Evolutionary conservation across 2,797 vertebrate genomes (phyloP).

Genomic region (Vespertilio murinus): DNA sequence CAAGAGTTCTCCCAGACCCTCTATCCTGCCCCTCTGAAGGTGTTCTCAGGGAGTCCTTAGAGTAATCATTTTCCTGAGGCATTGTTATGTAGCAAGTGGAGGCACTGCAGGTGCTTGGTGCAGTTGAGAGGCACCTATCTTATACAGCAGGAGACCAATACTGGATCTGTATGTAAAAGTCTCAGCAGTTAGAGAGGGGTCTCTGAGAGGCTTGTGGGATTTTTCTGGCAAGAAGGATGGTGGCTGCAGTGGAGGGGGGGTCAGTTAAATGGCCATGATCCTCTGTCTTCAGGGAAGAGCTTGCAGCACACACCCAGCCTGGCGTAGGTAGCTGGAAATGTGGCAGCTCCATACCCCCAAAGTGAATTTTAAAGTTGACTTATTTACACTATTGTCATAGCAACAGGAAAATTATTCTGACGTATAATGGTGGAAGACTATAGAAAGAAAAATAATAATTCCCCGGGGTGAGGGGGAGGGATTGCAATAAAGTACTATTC

Average conservation of each 20-base stretch:
- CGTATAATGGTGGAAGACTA: slow-evolving; percentile 58
- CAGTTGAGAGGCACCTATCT: not conserved
- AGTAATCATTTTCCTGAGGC: not conserved
- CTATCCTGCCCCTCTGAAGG: not conserved
- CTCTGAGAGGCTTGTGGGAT: not conserved
- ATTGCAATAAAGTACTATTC: slow-evolving; percentile 61
- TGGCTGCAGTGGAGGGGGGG: not conserved
- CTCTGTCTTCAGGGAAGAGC: slow-evolving; percentile 9
- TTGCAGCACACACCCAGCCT: slow-evolving; percentile 6
- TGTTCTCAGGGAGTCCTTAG: not conserved
- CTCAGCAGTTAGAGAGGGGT: not conserved
- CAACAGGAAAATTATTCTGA: slow-evolving; percentile 69
- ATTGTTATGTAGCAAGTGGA: not conserved
- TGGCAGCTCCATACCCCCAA: slow-evolving; percentile 57
- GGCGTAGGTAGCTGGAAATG: slow-evolving; percentile 58
- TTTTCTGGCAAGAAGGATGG: slow-evolving; percentile 49
- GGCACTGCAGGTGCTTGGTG: not conserved
- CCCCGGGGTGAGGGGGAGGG: not conserved
- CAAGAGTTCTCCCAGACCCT: not conserved
- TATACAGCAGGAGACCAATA: not conserved
- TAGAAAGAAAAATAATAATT: slow-evolving; percentile 56
- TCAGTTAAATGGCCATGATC: slow-evolving; percentile 14
- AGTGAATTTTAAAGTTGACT: slow-evolving; percentile 70
- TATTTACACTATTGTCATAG: slow-evolving; percentile 73
- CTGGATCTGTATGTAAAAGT: not conserved